Percentiles rank a stretch among this genome's conserved stretches.
Evolutionary conservation across 2,113 vertebrate genomes (phyloP).

Genomic region (Tetrax tetrax): DNA sequence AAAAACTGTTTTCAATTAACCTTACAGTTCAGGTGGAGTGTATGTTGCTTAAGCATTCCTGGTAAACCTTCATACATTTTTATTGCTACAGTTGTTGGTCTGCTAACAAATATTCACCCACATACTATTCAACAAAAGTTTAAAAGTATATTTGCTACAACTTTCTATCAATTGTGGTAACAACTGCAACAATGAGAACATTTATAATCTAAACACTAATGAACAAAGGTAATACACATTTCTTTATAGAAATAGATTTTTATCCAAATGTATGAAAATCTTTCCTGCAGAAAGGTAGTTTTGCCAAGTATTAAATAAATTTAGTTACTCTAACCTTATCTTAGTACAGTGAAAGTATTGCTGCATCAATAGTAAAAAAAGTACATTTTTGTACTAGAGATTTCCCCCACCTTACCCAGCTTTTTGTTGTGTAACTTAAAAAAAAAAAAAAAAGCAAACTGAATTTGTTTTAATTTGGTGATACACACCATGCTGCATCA

Average conservation of each 20-base stretch:
- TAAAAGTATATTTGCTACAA: background rate
- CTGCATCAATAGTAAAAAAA: background rate
- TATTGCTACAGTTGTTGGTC: conserved; percentile 34
- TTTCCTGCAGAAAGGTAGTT: background rate
- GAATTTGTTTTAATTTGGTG: background rate
- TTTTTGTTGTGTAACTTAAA: background rate
- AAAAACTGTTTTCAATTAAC: conserved; percentile 57
- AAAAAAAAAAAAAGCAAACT: background rate
- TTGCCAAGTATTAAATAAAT: background rate
- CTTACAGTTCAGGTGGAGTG: conserved; percentile 67
- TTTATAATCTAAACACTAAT: background rate
- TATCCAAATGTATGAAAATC: background rate
- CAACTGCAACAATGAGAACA: background rate
- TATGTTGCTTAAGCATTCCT: background rate
- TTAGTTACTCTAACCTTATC: background rate
- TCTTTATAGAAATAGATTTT: background rate
- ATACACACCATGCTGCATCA: background rate
- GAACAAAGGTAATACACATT: background rate
- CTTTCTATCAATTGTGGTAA: background rate
- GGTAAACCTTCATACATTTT: conserved; percentile 36
- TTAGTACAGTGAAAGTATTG: background rate
- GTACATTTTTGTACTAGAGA: background rate
- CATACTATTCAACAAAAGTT: background rate
- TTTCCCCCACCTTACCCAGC: background rate
- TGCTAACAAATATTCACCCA: conserved; percentile 16